phyloP scores from a whole-genome alignment of 2,113 vertebrate species.

The Corythaixoides concolor region DNA sequence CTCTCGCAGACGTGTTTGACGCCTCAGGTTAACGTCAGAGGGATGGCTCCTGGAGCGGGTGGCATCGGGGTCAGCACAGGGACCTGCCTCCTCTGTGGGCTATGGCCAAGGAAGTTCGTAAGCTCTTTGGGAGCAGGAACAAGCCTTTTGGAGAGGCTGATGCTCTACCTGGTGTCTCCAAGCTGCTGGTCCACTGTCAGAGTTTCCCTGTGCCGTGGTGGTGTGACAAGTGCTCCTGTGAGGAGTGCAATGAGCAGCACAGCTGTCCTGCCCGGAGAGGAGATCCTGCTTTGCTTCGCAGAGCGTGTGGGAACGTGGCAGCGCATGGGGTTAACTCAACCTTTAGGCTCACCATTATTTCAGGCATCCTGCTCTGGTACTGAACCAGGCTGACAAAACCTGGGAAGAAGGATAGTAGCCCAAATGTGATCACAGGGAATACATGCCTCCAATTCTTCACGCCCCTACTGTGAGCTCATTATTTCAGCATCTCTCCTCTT shows the following conservation, averaged over 20 bases:
- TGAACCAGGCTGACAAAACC: neutral
- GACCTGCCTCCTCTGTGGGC: neutral
- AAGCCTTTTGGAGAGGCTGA: neutral
- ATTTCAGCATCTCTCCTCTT: neutral
- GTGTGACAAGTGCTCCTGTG: neutral
- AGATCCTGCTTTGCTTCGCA: neutral
- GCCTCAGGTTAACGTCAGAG: neutral
- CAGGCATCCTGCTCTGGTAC: neutral
- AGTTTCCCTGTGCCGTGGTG: fast-evolving
- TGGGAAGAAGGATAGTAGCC: neutral
- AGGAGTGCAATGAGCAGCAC: fast-evolving
- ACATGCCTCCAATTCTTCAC: neutral
- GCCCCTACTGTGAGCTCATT: neutral
- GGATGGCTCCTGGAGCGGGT: neutral
- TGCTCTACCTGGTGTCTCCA: neutral
- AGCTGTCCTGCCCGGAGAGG: fast-evolving
- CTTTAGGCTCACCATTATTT: neutral
- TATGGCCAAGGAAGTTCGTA: neutral
- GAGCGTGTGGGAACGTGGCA: neutral
- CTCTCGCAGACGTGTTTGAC: neutral
- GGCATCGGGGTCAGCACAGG: fast-evolving
- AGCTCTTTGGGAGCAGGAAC: neutral
- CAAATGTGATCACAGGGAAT: neutral
- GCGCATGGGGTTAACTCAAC: neutral
- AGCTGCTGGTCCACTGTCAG: fast-evolving